Evolutionary conservation across 1,140 invertebrate species (phyloP), one percentile per base, ranked within the genome.

Genomic region (Drosophila pachea): DNA sequence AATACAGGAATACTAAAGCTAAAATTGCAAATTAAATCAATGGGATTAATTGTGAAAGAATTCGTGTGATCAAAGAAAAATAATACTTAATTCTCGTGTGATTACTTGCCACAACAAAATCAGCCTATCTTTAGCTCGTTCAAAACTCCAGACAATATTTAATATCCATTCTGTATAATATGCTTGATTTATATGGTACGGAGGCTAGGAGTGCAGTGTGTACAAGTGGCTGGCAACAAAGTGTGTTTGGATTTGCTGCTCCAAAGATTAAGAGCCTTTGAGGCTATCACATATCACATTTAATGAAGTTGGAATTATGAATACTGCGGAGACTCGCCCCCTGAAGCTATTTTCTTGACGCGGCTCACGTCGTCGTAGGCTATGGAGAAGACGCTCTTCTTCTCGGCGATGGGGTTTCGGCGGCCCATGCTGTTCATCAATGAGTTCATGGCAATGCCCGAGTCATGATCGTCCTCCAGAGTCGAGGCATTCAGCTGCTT

Each of bases 381-480:
- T 72, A 97, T 97, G 0, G 96, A 96, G 78, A 97, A 97, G n/a
- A 97, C 93, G 87, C 96, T 97, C 83, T 97, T 97, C 90, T 97
- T 97, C 76, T 97, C 95, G 22, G 96, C 92, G 65, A 97, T 93
- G 48, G 95, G 93, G 77, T 95, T 91, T 74, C 92, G 88, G 76
- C 93, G 90, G 69, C 90, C 74, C 77, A 91, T 90, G 89, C 92
- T 90, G 62, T 91, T 73, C 36, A 91, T 89, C 50, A 93, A 87
- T 0, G 92, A 91, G 31, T 93, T 93, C 90, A 95, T 92, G 0
- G 93, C 93, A 67, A 94, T 95, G 4, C 94, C 94, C 1, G 94
- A 95, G 87, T 95, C 94, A 32, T 90, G 87, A 79, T 95, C 93
- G 74, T 94, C 93, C 58, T 95, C 94, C 36, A 89, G 63, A 0